Conservation (phyloP, 2,888 invertebrate genomes). For the Reticulitermes lucifugus region DNA sequence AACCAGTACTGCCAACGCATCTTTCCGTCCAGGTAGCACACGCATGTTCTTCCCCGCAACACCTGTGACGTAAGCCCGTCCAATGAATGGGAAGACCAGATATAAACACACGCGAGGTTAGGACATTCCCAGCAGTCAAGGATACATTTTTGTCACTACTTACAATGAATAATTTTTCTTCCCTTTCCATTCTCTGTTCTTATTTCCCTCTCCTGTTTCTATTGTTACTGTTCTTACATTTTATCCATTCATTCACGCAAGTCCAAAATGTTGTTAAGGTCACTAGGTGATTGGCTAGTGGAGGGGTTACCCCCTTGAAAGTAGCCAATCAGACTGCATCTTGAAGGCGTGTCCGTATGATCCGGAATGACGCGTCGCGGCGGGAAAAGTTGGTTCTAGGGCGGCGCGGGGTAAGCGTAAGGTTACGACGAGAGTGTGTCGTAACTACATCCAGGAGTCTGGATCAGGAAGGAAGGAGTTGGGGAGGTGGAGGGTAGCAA, state of each 20-base stretch:
- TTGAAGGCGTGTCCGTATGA: conserved; percentile 30
- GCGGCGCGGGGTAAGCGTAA: not conserved
- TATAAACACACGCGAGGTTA: not conserved
- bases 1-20: not conserved
- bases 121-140: too few species aligned
- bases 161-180: not conserved
- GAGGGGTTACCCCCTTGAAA: conserved; percentile 28
- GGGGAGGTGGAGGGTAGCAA: conserved; percentile 34
- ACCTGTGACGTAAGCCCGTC: too few species aligned
- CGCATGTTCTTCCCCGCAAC: not conserved
- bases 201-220: not conserved
- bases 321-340: conserved; percentile 14
- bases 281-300: conserved; percentile 37
- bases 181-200: not conserved
- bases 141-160: too few species aligned
- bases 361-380: not conserved
- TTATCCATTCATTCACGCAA: conserved; percentile 35
- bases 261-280: conserved; percentile 33
- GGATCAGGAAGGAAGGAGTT: conserved; percentile 44
- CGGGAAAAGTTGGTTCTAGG: conserved; percentile 28
- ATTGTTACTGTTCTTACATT: not conserved
- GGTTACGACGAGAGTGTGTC: not conserved
- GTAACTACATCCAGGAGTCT: not conserved
- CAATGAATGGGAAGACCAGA: not conserved
- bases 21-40: not conserved